phyloP scores from a whole-genome alignment of 2,113 vertebrate genomes.

The Pteropus alecto region DNA sequence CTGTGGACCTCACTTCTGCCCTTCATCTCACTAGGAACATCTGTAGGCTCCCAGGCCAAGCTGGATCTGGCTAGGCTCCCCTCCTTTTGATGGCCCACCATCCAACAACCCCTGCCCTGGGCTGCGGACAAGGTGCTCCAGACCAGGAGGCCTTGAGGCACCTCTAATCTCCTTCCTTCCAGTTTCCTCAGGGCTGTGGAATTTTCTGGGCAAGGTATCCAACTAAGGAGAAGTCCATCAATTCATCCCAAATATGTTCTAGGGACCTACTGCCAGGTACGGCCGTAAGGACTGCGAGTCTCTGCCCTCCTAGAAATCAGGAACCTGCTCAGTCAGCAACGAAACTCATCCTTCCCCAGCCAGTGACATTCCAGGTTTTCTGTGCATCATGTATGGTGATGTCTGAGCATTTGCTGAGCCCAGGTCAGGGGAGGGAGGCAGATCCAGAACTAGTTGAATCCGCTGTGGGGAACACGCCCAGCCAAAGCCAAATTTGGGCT shows the following conservation, averaged over 20 bases:
- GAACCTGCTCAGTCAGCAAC: not conserved
- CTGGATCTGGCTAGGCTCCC: not conserved
- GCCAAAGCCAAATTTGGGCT: not conserved
- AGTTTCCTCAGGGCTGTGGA: not conserved
- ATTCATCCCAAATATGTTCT: not conserved
- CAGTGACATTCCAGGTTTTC: not conserved
- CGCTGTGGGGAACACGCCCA: not conserved
- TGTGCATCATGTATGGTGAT: not conserved
- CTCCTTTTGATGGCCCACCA: not conserved
- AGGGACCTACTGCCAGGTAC: not conserved
- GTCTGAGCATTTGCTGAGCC: not conserved
- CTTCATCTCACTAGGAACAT: not conserved
- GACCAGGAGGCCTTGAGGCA: not conserved
- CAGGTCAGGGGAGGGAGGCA: not conserved
- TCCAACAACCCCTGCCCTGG: not conserved
- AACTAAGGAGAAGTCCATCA: not conserved
- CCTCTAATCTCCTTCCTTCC: not conserved
- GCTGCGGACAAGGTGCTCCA: not conserved
- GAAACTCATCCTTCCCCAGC: not conserved
- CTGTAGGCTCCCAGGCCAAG: not conserved
- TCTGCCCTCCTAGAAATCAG: not conserved
- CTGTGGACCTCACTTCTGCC: not conserved
- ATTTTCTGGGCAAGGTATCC: not conserved
- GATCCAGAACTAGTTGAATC: not conserved
- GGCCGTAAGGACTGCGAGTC: not conserved